Conservation (phyloP, 2,113 vertebrate species). For the Trematocara macrostoma region DNA sequence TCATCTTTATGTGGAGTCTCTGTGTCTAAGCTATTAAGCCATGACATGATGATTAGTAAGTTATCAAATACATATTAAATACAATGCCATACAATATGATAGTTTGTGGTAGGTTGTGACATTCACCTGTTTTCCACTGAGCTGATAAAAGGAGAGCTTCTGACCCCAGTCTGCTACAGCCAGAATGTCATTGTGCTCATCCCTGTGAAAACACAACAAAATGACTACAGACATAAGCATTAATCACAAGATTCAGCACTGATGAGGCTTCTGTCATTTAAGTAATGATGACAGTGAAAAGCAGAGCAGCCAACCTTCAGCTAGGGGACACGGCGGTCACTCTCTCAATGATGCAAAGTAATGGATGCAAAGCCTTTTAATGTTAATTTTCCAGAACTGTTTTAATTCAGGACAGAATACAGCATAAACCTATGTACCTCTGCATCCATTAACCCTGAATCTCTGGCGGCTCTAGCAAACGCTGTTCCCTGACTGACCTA, state of each 20-base stretch:
- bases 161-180: constrained; percentile 98
- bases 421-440: background rate
- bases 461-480: background rate
- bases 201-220: constrained; percentile 70
- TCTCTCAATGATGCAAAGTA: background rate
- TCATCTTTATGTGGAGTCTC: background rate
- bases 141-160: constrained; percentile 94
- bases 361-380: background rate
- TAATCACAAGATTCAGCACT: background rate
- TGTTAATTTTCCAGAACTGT: background rate
- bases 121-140: constrained; percentile 94
- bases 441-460: background rate
- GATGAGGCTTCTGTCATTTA: background rate
- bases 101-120: background rate
- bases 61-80: background rate
- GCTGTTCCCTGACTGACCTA: background rate
- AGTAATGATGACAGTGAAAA: background rate
- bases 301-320: background rate
- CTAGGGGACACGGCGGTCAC: background rate
- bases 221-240: background rate
- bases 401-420: background rate
- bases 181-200: constrained; percentile 93
- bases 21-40: background rate
- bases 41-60: background rate
- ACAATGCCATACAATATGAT: background rate